phyloP scores from a whole-genome alignment of 1,140 invertebrate genomes.

The Eueides isabella region DNA sequence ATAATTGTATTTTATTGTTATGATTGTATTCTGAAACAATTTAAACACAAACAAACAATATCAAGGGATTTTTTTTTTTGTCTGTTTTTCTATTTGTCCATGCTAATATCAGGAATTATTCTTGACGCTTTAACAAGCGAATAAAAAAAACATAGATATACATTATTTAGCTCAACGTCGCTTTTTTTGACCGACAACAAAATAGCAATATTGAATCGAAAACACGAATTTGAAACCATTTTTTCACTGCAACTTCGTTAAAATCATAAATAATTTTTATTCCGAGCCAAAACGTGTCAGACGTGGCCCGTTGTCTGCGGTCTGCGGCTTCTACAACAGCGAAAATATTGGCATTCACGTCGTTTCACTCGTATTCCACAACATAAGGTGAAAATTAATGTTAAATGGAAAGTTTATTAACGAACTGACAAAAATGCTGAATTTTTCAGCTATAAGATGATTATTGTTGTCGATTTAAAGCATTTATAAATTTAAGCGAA shows the following conservation, averaged over 20 bases:
- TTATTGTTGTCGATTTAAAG: constrained; percentile 39
- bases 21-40: too few species aligned
- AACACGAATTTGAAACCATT: neutral
- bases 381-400: constrained; percentile 29
- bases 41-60: too few species aligned
- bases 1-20: too few species aligned
- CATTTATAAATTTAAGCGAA: too few species aligned
- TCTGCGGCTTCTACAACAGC: constrained; percentile 46
- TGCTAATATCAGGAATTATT: too few species aligned
- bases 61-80: too few species aligned
- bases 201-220: neutral
- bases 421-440: constrained; percentile 36
- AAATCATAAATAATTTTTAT: constrained; percentile 45
- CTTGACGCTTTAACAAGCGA: too few species aligned
- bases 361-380: constrained; percentile 14
- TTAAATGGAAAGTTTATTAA: constrained; percentile 9
- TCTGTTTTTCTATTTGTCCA: too few species aligned
- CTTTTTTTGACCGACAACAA: neutral
- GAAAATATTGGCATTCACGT: constrained; percentile 15
- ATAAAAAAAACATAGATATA: too few species aligned
- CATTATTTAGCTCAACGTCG: too few species aligned
- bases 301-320: constrained; percentile 53
- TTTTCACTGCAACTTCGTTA: neutral
- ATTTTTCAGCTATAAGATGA: constrained; percentile 19
- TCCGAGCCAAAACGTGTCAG: constrained; percentile 51